These are phyloP conservation scores for Nezara viridula DNA, from an alignment of 2,888 invertebrate species.

Conservation along the genomic window DNA sequence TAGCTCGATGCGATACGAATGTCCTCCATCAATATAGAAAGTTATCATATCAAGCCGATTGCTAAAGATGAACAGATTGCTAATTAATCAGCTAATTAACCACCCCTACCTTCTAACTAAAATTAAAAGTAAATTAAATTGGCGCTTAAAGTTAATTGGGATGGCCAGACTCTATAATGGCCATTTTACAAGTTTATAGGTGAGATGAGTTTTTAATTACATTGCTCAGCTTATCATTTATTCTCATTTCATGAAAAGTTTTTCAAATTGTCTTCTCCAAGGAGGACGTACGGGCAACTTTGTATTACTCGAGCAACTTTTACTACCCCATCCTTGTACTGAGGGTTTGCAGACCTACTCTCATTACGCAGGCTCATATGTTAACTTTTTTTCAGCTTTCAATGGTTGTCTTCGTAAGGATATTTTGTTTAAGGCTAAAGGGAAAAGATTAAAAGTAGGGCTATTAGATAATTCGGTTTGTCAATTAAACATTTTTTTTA, in stretches of 20 bases:
- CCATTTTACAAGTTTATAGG: conserved; percentile 40
- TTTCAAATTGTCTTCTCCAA: background rate
- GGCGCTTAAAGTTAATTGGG: background rate
- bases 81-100: background rate
- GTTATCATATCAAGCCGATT: background rate
- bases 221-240: conserved; percentile 11
- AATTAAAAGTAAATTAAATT: conserved; percentile 45
- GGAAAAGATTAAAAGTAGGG: no score
- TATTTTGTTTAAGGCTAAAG: no score
- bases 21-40: background rate
- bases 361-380: background rate
- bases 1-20: background rate
- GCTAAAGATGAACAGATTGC: conserved; percentile 4
- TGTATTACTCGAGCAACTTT: background rate
- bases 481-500: no score
- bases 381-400: background rate
- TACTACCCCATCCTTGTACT: background rate
- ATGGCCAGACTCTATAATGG: conserved; percentile 46
- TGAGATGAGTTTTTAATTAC: conserved; percentile 51
- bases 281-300: background rate
- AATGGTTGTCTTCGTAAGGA: background rate
- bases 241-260: background rate
- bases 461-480: no score
- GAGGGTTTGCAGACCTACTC: background rate
- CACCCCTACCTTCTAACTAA: background rate